Evolutionary conservation across 2,888 invertebrate genomes (phyloP).

Genomic region (Chrysolina oricalcia): DNA sequence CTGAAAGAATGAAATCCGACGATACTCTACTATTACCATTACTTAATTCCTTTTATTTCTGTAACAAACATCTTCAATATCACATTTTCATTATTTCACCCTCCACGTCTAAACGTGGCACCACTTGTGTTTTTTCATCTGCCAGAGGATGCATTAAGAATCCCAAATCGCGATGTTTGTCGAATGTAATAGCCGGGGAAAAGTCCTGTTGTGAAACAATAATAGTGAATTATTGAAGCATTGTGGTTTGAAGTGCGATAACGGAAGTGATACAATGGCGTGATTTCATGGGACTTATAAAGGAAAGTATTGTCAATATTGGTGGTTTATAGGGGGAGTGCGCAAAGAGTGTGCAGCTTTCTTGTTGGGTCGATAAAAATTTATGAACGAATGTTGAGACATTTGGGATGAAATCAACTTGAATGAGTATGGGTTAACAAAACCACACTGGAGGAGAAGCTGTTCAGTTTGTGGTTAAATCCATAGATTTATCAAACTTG

Average conservation of each 20-base stretch:
- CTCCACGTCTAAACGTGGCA: background rate
- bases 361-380: background rate
- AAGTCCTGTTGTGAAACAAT: slow-evolving; percentile 27
- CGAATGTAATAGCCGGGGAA: slow-evolving; percentile 26
- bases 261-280: slow-evolving; percentile 24
- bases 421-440: no score
- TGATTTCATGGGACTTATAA: background rate
- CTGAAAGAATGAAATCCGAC: no score
- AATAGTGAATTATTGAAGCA: slow-evolving; percentile 27
- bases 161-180: slow-evolving; percentile 29
- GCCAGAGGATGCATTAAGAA: slow-evolving; percentile 28
- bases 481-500: no score
- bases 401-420: no score
- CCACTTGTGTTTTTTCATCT: background rate
- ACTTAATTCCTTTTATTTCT: background rate
- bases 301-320: slow-evolving; percentile 23
- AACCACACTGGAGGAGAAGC: no score
- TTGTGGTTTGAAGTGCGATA: slow-evolving; percentile 23
- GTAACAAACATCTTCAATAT: background rate
- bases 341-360: background rate
- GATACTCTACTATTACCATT: no score
- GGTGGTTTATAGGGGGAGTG: background rate
- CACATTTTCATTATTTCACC: background rate
- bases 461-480: no score
- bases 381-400: no score